Evolutionary conservation across 2,113 vertebrate species (phyloP), one percentile per base, ranked within the genome.

Genomic region (Clarias macrocephalus): DNA sequence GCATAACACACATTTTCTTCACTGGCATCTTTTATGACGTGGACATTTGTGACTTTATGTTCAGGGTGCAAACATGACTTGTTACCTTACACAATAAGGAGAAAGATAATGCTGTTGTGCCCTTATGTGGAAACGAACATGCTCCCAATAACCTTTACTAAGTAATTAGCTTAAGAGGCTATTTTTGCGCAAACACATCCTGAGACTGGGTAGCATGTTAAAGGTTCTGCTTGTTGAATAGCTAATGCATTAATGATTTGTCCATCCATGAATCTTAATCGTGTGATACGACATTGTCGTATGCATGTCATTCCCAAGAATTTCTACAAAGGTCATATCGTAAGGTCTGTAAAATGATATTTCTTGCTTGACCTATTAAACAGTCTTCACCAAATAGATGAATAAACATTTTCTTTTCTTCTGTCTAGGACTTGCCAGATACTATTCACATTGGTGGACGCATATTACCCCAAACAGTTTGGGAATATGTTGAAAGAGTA

Each of bases 401-500:
- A n/a, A n/a, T 33, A 4, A 25, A 3, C 52, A 79, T 56, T 79
- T 79, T 57, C 13, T 3, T 28, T 79, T 59, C 85, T 89, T 92
- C 84, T 91, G 6, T 94, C 85, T 92, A 99, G 98, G 97, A 99
- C 92, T 94, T 99, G 85, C 98, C 98, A 48, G 98, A 99, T 91
- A 99, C 97, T 13, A 97, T 99, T 90, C 97, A 99, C 85, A 97
- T 99, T 25, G 98, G 97, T 65, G 98, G 98, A 84, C 95, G 98
- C 91, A 99, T 99, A 88, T 94, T 96, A 80, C 98, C 98, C 73
- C 95, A 98, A 94, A 99, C 97, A 3, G 98, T 99, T 62, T 99
- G 98, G 98, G 98, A 99, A 91, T 99, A 99, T 91, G 96, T 99
- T 85, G 96, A 96, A 89, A 97, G 97, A 92, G 95, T 99, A 70